Conservation (phyloP, 1,140 invertebrate species). For the Phenacoccus solenopsis region DNA sequence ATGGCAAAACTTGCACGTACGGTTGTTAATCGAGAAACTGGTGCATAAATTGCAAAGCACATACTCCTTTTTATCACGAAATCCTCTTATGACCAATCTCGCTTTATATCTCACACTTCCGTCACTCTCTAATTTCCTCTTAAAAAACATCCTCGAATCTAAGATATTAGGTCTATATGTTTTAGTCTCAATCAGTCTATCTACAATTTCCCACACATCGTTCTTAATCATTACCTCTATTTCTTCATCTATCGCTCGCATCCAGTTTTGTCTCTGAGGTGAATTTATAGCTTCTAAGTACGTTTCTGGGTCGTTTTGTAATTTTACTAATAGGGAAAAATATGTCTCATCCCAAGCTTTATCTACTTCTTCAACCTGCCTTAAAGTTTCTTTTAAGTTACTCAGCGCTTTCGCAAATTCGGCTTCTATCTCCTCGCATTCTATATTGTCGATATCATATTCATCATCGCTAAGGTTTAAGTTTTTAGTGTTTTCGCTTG, state of each 20-base stretch:
- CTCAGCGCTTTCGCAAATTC: background rate
- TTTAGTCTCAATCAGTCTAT: background rate
- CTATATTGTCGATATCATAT: background rate
- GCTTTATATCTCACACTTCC: background rate
- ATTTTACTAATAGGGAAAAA: background rate
- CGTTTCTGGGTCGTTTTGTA: background rate
- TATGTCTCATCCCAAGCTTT: background rate
- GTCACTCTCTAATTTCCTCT: background rate
- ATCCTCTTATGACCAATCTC: background rate
- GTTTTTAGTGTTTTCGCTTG: no score
- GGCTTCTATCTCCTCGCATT: background rate
- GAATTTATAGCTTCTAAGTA: background rate
- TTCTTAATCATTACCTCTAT: background rate
- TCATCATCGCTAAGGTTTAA: no score
- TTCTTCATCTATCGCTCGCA: background rate
- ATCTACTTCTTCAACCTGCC: background rate
- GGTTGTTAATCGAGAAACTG: background rate
- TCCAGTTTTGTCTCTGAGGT: background rate
- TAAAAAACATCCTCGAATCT: background rate
- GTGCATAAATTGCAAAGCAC: no score
- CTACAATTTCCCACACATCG: background rate
- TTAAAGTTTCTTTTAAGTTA: background rate
- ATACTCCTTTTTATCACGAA: background rate
- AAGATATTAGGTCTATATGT: background rate
- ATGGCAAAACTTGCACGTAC: constrained; percentile 32